Percentiles rank a stretch among this genome's conserved stretches.
These are phyloP conservation scores for Prietella phreatophila DNA, from an alignment of 2,113 vertebrate species.

Conservation along the genomic window DNA sequence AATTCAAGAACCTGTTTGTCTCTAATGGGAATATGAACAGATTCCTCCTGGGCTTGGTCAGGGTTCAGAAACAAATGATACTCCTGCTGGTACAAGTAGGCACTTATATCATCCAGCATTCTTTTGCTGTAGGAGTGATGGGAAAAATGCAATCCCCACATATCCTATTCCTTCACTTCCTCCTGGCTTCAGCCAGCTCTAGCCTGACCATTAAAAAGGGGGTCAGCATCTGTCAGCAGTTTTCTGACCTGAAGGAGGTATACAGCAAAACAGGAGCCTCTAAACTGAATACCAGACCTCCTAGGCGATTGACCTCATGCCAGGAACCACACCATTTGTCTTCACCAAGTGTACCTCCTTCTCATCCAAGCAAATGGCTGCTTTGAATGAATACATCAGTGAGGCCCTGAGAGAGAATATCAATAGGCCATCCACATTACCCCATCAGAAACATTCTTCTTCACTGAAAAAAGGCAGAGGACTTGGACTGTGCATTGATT, in stretches of 20 bases:
- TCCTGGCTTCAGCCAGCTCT: background rate
- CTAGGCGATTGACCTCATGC: background rate
- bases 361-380: background rate
- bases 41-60: background rate
- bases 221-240: background rate
- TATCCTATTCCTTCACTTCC: background rate
- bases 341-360: background rate
- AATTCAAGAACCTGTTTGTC: background rate
- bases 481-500: background rate
- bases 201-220: background rate
- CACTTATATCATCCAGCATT: background rate
- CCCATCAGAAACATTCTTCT: background rate
- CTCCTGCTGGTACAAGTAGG: background rate
- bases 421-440: background rate
- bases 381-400: background rate
- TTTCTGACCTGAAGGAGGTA: background rate
- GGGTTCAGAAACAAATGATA: background rate
- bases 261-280: background rate
- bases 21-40: background rate
- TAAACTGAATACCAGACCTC: background rate
- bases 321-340: conserved; percentile 6
- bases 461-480: background rate
- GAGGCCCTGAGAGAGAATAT: background rate
- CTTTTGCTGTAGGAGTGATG: background rate
- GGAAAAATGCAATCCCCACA: background rate